Percentiles rank a stretch among this genome's conserved stretches.
Evolutionary conservation across 2,888 invertebrate species (phyloP).

Genomic region (Drosophila infuscata): DNA sequence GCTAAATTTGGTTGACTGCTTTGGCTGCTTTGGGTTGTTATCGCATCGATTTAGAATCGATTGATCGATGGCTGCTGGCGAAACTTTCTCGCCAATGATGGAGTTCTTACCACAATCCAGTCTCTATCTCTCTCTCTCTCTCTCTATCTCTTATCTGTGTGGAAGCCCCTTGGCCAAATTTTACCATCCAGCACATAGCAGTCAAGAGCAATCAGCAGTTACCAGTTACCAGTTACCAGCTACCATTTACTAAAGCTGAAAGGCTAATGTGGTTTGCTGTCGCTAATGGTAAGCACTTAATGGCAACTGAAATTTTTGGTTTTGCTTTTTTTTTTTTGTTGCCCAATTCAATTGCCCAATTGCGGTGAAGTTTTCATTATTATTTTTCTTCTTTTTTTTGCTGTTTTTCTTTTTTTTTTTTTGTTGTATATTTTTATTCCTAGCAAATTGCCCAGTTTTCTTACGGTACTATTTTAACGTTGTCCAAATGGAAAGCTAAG

Average conservation of each 20-base stretch:
- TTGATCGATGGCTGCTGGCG: constrained; percentile 59
- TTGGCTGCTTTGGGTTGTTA: constrained; percentile 49
- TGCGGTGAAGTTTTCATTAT: constrained; percentile 13
- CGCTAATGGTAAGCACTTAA: constrained; percentile 35
- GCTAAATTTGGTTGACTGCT: constrained; percentile 68
- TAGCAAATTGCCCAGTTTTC: constrained; percentile 20
- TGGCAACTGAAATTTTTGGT: constrained; percentile 26
- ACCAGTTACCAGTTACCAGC: constrained; percentile 5
- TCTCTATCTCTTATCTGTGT: not conserved
- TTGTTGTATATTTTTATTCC: constrained; percentile 1
- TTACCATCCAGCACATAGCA: not conserved
- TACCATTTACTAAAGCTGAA: constrained; percentile 15
- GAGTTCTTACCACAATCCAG: constrained; percentile 27
- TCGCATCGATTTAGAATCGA: constrained; percentile 64
- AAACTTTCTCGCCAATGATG: constrained; percentile 57
- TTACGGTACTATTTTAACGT: constrained; percentile 13
- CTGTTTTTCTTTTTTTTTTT: not conserved
- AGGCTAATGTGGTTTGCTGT: constrained; percentile 41
- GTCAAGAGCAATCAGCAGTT: constrained; percentile 1
- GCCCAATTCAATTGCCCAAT: constrained; percentile 49
- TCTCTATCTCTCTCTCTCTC: not conserved
- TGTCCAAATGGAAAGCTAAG: constrained; percentile 34
- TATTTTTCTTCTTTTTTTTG: not conserved
- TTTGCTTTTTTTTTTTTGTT: constrained; percentile 11
- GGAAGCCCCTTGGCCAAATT: constrained; percentile 27